Evolutionary conservation across 2,113 vertebrate species (phyloP).

Genomic region (Procavia capensis): DNA sequence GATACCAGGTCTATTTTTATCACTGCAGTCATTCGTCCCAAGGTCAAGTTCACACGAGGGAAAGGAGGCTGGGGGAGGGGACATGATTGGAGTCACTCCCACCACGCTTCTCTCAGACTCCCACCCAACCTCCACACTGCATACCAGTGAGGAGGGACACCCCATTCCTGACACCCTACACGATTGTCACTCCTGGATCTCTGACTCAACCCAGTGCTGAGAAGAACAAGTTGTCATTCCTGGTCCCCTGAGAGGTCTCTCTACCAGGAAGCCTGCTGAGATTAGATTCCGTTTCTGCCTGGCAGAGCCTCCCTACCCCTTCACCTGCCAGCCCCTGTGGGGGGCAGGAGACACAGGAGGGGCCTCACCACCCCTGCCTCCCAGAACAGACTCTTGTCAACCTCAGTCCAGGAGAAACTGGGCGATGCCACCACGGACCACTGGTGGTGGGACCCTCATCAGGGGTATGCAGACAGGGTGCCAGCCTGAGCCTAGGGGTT

Average conservation of each 20-base stretch:
- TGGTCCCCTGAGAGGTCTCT: neutral
- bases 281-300: neutral
- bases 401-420: neutral
- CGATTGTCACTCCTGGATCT: neutral
- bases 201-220: neutral
- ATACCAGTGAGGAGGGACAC: neutral
- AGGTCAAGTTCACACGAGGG: slow-evolving; percentile 64
- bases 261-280: neutral
- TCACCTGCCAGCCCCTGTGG: neutral
- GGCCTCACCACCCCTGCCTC: neutral
- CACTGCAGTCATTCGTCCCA: slow-evolving; percentile 33
- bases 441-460: neutral
- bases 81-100: neutral
- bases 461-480: neutral
- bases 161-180: neutral
- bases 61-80: slow-evolving; percentile 38
- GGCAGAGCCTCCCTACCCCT: neutral
- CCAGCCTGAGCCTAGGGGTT: neutral
- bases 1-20: slow-evolving; percentile 72
- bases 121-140: neutral
- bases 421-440: neutral
- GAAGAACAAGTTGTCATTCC: neutral
- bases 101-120: neutral
- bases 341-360: neutral
- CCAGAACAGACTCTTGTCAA: neutral